These are phyloP conservation scores for Sminthurinus aureus DNA, from an alignment of 2,888 invertebrate genomes.

Conservation along the genomic window DNA sequence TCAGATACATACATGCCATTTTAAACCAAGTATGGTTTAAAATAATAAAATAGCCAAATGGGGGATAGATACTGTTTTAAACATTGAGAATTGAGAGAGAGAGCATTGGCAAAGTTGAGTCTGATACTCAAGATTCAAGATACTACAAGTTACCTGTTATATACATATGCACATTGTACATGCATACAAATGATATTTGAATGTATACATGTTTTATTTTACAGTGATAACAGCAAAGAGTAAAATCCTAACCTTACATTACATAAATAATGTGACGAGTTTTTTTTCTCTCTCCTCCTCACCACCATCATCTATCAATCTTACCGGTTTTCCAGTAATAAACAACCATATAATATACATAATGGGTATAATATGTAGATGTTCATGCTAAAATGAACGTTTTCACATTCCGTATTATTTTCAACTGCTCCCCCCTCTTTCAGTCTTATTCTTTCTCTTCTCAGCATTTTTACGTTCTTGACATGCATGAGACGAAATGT, in stretches of 20 bases:
- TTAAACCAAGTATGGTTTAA: too few relatives aligned
- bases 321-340: slow-evolving; percentile 30
- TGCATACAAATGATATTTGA: too few relatives aligned
- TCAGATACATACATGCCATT: too few relatives aligned
- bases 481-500: neutral
- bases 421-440: neutral
- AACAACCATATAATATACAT: neutral
- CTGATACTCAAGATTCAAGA: neutral
- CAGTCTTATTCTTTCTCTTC: neutral
- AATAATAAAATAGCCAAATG: too few relatives aligned
- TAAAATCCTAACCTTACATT: slow-evolving; percentile 16
- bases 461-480: neutral
- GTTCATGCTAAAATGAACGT: neutral
- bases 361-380: neutral
- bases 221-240: neutral
- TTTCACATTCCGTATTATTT: neutral
- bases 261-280: slow-evolving; percentile 28
- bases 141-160: too few relatives aligned
- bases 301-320: neutral
- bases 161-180: neutral
- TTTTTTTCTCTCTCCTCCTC: slow-evolving; percentile 15
- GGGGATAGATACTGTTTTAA: too few relatives aligned
- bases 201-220: too few relatives aligned
- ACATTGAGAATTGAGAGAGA: neutral
- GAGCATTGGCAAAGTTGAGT: neutral